Evolutionary conservation across 2,888 invertebrate genomes (phyloP).

Genomic region (Lithophane semibrunnea): DNA sequence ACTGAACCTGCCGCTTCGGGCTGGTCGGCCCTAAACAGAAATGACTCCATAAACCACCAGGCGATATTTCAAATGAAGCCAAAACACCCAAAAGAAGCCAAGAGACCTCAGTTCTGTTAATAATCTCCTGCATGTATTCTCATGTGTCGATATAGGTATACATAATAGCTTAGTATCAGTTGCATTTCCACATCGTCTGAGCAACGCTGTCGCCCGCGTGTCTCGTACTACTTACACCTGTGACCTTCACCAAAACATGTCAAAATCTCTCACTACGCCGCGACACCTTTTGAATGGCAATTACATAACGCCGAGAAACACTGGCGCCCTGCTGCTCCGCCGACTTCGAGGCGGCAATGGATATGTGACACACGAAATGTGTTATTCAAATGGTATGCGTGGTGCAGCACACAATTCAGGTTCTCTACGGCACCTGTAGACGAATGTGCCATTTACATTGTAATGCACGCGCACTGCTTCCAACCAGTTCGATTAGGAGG

Average conservation of each 20-base stretch:
- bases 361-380: conserved; percentile 72
- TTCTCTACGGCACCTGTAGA: conserved; percentile 86
- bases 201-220: conserved; percentile 84
- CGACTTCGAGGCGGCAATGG: conserved; percentile 73
- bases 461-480: conserved; percentile 85
- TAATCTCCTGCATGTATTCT: conserved; percentile 40
- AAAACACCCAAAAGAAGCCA: conserved; percentile 5
- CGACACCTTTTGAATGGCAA: conserved; percentile 62
- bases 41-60: conserved; percentile 16
- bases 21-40: conserved; percentile 17
- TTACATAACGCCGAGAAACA: conserved; percentile 66
- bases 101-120: conserved; percentile 20
- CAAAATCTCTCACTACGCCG: conserved; percentile 70
- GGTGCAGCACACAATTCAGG: conserved; percentile 80
- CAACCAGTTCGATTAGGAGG: conserved; percentile 87
- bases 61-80: conserved; percentile 24
- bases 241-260: conserved; percentile 78
- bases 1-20: conserved; percentile 29
- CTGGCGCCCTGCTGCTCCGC: conserved; percentile 41
- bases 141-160: conserved; percentile 57
- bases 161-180: conserved; percentile 65
- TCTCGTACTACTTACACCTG: conserved; percentile 84
- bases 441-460: conserved; percentile 89
- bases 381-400: conserved; percentile 72
- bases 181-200: conserved; percentile 80